A percentile compares a stretch with the other conserved stretches of the same genome.
Evolutionary conservation across 1,140 invertebrate species (phyloP).

Genomic region (Melanaphis sacchari): DNA sequence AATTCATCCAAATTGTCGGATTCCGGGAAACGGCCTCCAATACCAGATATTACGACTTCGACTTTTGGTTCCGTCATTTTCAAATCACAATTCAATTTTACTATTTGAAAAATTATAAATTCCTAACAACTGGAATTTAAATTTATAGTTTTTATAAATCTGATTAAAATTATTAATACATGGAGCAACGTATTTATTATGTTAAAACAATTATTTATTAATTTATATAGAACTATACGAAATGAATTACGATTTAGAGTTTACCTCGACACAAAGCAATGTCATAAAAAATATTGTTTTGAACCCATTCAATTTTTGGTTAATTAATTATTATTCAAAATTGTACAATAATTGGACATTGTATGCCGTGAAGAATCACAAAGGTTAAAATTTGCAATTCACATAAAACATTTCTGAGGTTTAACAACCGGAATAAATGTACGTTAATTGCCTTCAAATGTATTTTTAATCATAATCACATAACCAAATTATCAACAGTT

Average conservation of each 20-base stretch:
- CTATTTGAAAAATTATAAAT: background rate
- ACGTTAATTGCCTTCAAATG: background rate
- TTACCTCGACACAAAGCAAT: background rate
- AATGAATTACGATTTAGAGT: slow-evolving; percentile 61
- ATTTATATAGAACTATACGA: background rate
- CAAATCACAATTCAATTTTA: background rate
- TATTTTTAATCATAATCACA: background rate
- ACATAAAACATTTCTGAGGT: slow-evolving; percentile 10
- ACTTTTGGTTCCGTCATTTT: slow-evolving; percentile 49
- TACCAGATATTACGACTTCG: slow-evolving; percentile 70
- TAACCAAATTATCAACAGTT: background rate
- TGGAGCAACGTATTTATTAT: background rate
- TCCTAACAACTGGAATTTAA: background rate
- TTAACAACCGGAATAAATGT: slow-evolving; percentile 36
- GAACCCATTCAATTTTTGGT: slow-evolving; percentile 1
- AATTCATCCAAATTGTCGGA: slow-evolving; percentile 70
- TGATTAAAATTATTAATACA: background rate
- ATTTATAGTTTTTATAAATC: background rate
- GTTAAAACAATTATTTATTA: background rate
- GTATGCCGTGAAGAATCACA: background rate
- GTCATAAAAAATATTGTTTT: background rate
- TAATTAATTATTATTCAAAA: slow-evolving; percentile 54
- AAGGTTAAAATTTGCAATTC: slow-evolving; percentile 57
- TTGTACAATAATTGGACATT: background rate
- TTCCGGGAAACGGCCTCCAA: slow-evolving; percentile 72